Conservation (phyloP, 2,113 vertebrate genomes). For the Zosterops borbonicus region DNA sequence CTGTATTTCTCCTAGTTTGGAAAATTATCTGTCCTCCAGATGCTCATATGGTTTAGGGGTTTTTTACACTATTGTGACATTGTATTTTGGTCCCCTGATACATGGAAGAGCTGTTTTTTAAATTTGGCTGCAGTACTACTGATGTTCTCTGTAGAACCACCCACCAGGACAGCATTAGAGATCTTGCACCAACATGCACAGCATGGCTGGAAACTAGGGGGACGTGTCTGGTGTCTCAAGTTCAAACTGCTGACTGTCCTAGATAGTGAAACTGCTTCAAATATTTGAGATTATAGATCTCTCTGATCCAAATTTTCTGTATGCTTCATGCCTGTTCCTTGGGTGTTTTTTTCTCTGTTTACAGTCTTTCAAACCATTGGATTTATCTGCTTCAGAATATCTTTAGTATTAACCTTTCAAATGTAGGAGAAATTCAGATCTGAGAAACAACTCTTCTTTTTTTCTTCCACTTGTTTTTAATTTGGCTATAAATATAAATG, state of each 20-base stretch:
- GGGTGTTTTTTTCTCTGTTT: neutral
- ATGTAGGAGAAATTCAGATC: neutral
- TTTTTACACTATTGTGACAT: neutral
- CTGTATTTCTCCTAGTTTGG: neutral
- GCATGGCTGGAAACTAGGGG: neutral
- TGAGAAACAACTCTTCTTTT: neutral
- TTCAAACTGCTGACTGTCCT: neutral
- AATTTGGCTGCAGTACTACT: neutral
- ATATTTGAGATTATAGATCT: neutral
- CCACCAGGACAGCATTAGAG: neutral
- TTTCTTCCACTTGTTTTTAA: neutral
- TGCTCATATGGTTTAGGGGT: neutral
- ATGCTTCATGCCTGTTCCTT: neutral
- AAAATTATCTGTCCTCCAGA: neutral
- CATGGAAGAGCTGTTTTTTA: neutral
- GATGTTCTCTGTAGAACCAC: rapidly evolving
- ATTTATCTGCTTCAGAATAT: neutral
- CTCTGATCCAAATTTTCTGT: neutral
- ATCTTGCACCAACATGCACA: neutral
- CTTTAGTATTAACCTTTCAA: neutral
- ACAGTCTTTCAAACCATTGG: neutral
- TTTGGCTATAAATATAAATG: neutral
- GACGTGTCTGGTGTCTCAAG: neutral
- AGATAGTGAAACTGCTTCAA: neutral
- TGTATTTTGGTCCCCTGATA: neutral